Percentiles rank a stretch among this genome's conserved stretches.
Evolutionary conservation across 2,797 vertebrate genomes (phyloP).

Genomic region (Sandelia bainsii): DNA sequence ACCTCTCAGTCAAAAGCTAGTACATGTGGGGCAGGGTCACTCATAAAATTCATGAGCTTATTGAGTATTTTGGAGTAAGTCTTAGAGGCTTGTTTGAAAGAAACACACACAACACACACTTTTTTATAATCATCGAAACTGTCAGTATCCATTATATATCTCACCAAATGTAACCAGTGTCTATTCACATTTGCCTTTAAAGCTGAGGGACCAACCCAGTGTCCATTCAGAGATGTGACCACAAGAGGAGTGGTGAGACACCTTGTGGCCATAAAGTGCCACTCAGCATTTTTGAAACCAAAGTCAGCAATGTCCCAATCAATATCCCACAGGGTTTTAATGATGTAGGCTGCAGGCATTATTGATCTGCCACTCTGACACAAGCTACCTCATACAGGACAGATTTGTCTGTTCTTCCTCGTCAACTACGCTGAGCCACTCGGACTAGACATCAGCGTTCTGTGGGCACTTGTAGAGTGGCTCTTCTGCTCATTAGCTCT

Average conservation of each 20-base stretch:
- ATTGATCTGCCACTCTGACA: constrained; percentile 62
- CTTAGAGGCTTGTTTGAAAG: background rate
- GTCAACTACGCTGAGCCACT: constrained; percentile 19
- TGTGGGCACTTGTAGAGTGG: constrained; percentile 26
- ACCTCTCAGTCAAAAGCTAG: constrained; percentile 9
- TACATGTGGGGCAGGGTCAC: background rate
- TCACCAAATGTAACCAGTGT: constrained; percentile 18
- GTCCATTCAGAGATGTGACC: constrained; percentile 38
- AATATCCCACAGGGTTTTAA: constrained; percentile 62
- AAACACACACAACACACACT: background rate
- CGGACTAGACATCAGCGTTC: constrained; percentile 27
- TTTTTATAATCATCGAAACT: background rate
- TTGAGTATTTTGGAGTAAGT: background rate
- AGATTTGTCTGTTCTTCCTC: constrained; percentile 24
- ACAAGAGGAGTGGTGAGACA: constrained; percentile 65
- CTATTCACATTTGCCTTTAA: constrained; percentile 16
- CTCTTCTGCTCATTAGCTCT: constrained; percentile 40
- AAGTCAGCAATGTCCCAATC: constrained; percentile 60
- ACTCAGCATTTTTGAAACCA: constrained; percentile 61
- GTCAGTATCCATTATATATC: background rate
- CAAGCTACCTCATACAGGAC: constrained; percentile 42
- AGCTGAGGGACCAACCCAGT: constrained; percentile 15
- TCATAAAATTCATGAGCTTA: background rate
- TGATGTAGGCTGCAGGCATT: constrained; percentile 48
- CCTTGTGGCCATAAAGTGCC: constrained; percentile 76